A percentile compares a stretch with the other conserved stretches of the same genome.
Evolutionary conservation across 1,140 invertebrate genomes (phyloP).

Genomic region (Drosophila pseudoobscura): DNA sequence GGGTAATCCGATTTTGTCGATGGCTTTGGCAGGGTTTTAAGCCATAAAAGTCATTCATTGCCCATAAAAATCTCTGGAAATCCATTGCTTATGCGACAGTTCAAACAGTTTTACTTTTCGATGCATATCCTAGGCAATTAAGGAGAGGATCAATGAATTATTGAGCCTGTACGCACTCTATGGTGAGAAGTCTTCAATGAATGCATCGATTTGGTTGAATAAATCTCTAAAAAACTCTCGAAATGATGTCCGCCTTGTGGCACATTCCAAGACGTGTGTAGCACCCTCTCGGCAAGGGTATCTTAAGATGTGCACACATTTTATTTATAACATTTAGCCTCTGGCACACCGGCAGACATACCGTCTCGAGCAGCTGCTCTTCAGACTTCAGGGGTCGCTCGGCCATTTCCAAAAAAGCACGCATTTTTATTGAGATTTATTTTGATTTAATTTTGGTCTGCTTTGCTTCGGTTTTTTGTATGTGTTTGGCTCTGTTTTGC

Average conservation of each 20-base stretch:
- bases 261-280: too few species aligned
- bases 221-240: too few species aligned
- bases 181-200: too few species aligned
- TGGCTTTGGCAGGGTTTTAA: background rate
- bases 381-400: constrained; percentile 25
- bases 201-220: too few species aligned
- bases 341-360: constrained; percentile 65
- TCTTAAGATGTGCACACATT: constrained; percentile 52
- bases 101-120: too few species aligned
- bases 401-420: constrained; percentile 56
- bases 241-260: too few species aligned
- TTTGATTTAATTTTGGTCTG: constrained; percentile 65
- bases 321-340: constrained; percentile 75
- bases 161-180: too few species aligned
- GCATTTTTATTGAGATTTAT: constrained; percentile 79
- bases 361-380: constrained; percentile 69
- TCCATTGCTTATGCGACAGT: too few species aligned
- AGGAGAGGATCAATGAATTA: too few species aligned
- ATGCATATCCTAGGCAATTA: too few species aligned
- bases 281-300: constrained; percentile 21
- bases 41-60: too few species aligned
- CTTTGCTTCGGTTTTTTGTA: constrained; percentile 17
- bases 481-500: constrained; percentile 38
- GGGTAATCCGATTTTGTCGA: background rate
- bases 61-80: too few species aligned